Evolutionary conservation across 2,888 invertebrate genomes (phyloP), one percentile per base, ranked within the genome.

Genomic region (Lasiommata megera): DNA sequence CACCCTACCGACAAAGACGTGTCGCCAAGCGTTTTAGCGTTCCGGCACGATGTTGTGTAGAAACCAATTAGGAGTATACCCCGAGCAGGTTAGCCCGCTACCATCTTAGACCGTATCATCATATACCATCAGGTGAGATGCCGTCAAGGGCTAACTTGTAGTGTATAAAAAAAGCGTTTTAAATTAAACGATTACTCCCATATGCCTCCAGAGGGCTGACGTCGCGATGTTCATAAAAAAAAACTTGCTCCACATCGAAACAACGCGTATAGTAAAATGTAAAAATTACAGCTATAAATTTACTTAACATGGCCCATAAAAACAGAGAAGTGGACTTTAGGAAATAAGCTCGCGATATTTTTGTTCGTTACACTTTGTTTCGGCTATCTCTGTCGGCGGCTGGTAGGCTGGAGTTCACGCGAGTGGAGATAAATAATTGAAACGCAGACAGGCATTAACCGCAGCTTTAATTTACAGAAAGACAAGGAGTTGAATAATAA

Each of bases 251-350:
- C 70, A 69, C 62, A 56, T 62, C 67, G 62, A 74, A 74, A 75
- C 68, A 72, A 74, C 69, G 67, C 62, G 63, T 71, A 71, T 65
- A 71, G 71, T 67, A 63, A 71, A 76, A 67, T 71, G 73, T 67
- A 72, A 73, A 76, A 74, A 78, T 77, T 72, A 77, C 70, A 64
- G 67, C 69, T 62, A 80, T 80, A 79, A 77, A 81, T 80, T 77
- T 62, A 68, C 68, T 73, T 71, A 73, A 68, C 71, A 73, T 72
- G 69, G 61, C 67, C 69, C 72, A 79, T 82, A 79, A 77, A 76
- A 69, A 70, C 63, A 65, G 67, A 65, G 65, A 63, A 66, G 69
- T 71, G 75, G 71, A 73, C 72, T 75, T 66, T 62, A 59, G 63
- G 64, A 66, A 71, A 70, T 68, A 68, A 66, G 66, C 63, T 66